Evolutionary conservation across 2,797 vertebrate genomes (phyloP), one percentile per base, ranked within the genome.

Genomic region (Perdix hodgsoniae): DNA sequence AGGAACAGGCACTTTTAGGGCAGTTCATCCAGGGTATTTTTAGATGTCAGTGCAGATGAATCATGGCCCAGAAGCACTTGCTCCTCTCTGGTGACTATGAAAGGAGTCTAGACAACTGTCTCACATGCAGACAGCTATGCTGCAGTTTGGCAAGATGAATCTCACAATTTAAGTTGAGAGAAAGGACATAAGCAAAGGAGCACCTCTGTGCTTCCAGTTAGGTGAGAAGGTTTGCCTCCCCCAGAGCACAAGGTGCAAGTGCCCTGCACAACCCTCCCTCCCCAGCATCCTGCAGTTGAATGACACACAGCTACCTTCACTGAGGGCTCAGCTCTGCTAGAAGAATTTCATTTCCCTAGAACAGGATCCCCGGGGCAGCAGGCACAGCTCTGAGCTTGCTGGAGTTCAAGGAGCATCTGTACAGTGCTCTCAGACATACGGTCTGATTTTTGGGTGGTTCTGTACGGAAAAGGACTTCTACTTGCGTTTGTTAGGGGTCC

Each of bases 1-100:
- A 91, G 87, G 69, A 92, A 88, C 39, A 87, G 80, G 83, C 82
- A 70, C 90, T 95, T 95, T 52, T 57, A 95, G 82, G 73, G 87
- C 83, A 86, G 91, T 75, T 81, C 14, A 12, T 90, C 67, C 50
- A 1, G 57, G 39, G 61, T 93, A 92, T 92, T 96, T 95, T 96
- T 87, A 94, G 91, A 81, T 31, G 47, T 18, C 63, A 37, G 31
- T 2, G 33, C 11, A 33, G 87, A 92, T 88, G 91, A 91, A 92
- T 94, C 91, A 94, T 4, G 39, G 73, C 47, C 74, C 74, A 73
- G 71, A 90, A 95, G 85, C 1, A 19, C 63, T 45, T 73, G 82
- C 47, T 79, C 27, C 56, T 83, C 52, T 91, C 42, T 44, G 37
- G 50, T 78, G 77, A 81, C 91, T 95, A 91, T n/a, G 60, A 94